Evolutionary conservation across 2,888 invertebrate genomes (phyloP).

Genomic region (Epirrita christyi): DNA sequence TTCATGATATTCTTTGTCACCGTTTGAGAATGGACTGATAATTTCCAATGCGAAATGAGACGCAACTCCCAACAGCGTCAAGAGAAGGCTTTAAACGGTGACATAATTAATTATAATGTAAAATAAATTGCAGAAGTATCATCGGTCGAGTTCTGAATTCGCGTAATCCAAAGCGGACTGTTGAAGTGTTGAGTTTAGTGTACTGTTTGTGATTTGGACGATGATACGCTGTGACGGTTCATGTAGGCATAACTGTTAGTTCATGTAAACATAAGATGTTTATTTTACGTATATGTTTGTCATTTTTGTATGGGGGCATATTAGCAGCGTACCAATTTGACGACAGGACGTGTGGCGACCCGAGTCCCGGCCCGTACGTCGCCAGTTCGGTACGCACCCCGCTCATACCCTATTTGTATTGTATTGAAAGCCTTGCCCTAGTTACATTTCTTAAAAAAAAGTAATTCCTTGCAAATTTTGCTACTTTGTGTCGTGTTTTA

Average conservation of each 20-base stretch:
- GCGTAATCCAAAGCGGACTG: conserved; percentile 16
- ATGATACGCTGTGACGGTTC: conserved; percentile 62
- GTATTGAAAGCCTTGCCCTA: conserved; percentile 69
- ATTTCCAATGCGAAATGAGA: conserved; percentile 18
- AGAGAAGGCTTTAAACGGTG: conserved; percentile 22
- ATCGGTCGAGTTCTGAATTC: conserved; percentile 25
- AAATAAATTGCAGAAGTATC: conserved; percentile 30
- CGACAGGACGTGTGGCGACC: conserved; percentile 6
- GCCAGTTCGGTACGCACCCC: conserved; percentile 47
- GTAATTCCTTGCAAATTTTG: conserved; percentile 68
- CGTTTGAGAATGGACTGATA: conserved; percentile 23
- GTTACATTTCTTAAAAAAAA: conserved; percentile 63
- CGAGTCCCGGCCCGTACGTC: conserved; percentile 4
- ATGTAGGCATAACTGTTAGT: conserved; percentile 81
- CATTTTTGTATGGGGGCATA: conserved; percentile 54
- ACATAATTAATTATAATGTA: conserved; percentile 34
- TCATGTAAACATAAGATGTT: conserved; percentile 81
- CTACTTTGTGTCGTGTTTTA: conserved; percentile 79
- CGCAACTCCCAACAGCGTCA: conserved; percentile 16
- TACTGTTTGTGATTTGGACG: conserved; percentile 19
- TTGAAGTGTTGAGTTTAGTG: no score
- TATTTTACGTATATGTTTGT: conserved; percentile 76
- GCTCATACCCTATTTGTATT: conserved; percentile 64
- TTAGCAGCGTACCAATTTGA: conserved; percentile 19
- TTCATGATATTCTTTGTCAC: conserved; percentile 41